Percentiles rank a stretch among this genome's conserved stretches.
Conservation (phyloP, 30 jellyfish, hydroid and myxozoan species). For the Sanderia malayensis region DNA sequence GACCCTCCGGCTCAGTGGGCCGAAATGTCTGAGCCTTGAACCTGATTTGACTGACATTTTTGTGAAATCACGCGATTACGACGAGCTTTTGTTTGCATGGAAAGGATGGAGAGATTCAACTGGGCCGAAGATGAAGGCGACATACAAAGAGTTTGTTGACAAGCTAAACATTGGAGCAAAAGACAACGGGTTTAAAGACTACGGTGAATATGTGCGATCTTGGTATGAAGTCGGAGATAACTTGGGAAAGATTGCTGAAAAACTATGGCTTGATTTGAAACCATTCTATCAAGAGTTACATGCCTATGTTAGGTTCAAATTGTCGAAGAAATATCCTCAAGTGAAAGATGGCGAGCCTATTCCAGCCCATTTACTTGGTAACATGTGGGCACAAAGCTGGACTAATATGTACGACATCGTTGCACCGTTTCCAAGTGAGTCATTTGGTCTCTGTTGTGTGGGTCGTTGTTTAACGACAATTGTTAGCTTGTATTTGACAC, state of each 20-base stretch:
- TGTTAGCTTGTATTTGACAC: too few relatives aligned
- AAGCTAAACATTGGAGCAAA: conserved; percentile 77
- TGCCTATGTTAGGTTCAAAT: conserved; percentile 85
- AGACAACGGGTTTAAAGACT: conserved; percentile 73
- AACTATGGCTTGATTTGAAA: conserved; percentile 81
- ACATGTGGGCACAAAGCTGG: conserved; percentile 99
- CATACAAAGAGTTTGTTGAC: conserved; percentile 59
- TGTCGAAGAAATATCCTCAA: conserved; percentile 46
- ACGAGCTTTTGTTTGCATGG: conserved; percentile 84
- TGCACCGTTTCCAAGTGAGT: conserved; percentile 89
- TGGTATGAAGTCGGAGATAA: conserved; percentile 78
- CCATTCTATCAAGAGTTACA: conserved; percentile 94
- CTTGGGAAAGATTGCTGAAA: conserved; percentile 66
- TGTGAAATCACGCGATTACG: conserved; percentile 63
- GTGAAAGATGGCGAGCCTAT: conserved; percentile 85
- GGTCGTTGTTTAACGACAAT: too few relatives aligned
- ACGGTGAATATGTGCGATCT: conserved; percentile 85
- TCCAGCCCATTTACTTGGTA: conserved; percentile 96
- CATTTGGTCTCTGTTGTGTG: too few relatives aligned
- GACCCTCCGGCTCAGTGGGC: conserved; percentile 27
- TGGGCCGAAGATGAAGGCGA: conserved; percentile 69
- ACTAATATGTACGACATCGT: conserved; percentile 63
- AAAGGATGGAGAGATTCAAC: conserved; percentile 90
- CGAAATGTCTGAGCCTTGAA: conserved; percentile 64
- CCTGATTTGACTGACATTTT: conserved; percentile 54